Evolutionary conservation across 2,113 vertebrate genomes (phyloP).

Genomic region (Gymnocephalus cernua): DNA sequence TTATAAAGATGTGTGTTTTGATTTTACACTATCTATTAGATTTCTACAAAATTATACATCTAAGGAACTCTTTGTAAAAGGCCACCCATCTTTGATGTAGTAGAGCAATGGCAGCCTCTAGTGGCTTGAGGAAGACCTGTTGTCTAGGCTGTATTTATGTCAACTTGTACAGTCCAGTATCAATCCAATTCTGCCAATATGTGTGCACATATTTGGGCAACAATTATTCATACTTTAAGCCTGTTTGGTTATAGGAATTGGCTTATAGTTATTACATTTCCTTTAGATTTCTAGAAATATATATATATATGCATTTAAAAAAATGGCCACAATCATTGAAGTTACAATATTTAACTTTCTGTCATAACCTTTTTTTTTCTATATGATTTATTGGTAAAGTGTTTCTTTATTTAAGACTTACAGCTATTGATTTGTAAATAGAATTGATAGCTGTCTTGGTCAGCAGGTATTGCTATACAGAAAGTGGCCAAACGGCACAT

Average conservation of each 20-base stretch:
- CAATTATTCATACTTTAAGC: not conserved
- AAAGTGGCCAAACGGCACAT: conserved; percentile 9
- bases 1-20: conserved; percentile 57
- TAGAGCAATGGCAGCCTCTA: conserved; percentile 67
- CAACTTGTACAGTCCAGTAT: conserved; percentile 3
- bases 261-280: not conserved
- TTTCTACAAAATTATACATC: conserved; percentile 40
- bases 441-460: conserved; percentile 11
- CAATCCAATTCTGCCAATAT: conserved; percentile 23
- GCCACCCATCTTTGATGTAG: conserved; percentile 17
- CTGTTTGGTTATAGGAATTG: not conserved
- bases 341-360: conserved; percentile 15
- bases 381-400: conserved; percentile 24
- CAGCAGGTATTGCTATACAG: conserved; percentile 19
- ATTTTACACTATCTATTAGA: conserved; percentile 48
- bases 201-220: not conserved
- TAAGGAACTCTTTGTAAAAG: conserved; percentile 32
- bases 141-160: conserved; percentile 1
- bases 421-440: conserved; percentile 40
- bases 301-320: too few relatives aligned
- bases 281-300: not conserved
- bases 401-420: conserved; percentile 15
- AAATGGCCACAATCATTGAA: not conserved
- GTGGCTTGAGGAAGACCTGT: conserved; percentile 47
- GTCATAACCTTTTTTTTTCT: conserved; percentile 7